A percentile compares a stretch with the other conserved stretches of the same genome.
phyloP scores from a whole-genome alignment of 2,888 invertebrate species.

The Drosophila colorata region DNA sequence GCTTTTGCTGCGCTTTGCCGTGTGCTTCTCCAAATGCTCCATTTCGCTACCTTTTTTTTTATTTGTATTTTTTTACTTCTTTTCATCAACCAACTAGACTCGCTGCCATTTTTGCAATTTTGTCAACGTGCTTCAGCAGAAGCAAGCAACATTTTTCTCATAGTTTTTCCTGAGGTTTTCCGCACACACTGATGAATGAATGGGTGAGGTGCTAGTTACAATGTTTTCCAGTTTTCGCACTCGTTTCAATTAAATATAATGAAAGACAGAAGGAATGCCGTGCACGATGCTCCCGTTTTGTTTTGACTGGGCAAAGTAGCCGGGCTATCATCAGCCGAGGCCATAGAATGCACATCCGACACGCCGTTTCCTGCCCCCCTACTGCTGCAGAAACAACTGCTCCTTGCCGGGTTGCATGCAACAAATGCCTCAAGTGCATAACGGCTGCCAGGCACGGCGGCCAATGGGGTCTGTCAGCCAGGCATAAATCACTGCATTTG shows the following conservation, averaged over 20 bases:
- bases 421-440: constrained; percentile 78
- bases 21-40: constrained; percentile 48
- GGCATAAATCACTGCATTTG: constrained; percentile 76
- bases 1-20: constrained; percentile 58
- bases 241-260: constrained; percentile 63
- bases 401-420: constrained; percentile 56
- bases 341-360: constrained; percentile 67
- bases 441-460: constrained; percentile 52
- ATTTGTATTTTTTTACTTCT: constrained; percentile 4
- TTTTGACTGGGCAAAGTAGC: constrained; percentile 32
- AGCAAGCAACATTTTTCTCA: constrained; percentile 31
- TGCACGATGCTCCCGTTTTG: constrained; percentile 39
- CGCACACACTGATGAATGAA: constrained; percentile 58
- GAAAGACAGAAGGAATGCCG: constrained; percentile 54
- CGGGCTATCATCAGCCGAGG: constrained; percentile 51
- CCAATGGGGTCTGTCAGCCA: constrained; percentile 31
- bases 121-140: constrained; percentile 54
- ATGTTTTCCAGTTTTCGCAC: constrained; percentile 23
- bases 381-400: constrained; percentile 8
- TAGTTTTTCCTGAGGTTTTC: constrained; percentile 30
- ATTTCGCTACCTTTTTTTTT: constrained; percentile 28
- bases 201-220: constrained; percentile 20
- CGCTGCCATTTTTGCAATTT: constrained; percentile 53
- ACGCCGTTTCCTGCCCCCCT: constrained; percentile 59
- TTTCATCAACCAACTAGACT: constrained; percentile 28